Evolutionary conservation across 2,888 invertebrate species (phyloP).

Genomic region (Cephus spinipes): DNA sequence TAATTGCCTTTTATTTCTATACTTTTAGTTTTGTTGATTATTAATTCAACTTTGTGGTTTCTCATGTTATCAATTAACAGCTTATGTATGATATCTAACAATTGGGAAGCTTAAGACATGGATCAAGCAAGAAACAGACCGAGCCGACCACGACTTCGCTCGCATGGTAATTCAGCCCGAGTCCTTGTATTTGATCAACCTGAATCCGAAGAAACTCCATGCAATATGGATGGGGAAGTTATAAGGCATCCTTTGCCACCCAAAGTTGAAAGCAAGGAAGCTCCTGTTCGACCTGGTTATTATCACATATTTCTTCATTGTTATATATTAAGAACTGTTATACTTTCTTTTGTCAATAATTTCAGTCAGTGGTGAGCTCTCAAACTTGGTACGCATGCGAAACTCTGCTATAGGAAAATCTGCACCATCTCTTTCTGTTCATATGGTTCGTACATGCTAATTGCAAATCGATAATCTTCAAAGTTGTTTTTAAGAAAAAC

Average conservation of each 20-base stretch:
- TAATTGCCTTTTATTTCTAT: neutral
- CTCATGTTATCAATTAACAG: neutral
- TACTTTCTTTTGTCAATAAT: conserved; percentile 20
- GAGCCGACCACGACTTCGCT: conserved; percentile 61
- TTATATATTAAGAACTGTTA: conserved; percentile 1
- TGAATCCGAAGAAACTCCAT: conserved; percentile 69
- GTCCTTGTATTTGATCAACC: conserved; percentile 83
- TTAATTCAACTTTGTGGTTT: neutral
- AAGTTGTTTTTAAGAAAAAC: neutral
- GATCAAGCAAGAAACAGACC: conserved; percentile 61
- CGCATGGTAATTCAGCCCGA: conserved; percentile 75
- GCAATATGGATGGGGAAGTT: conserved; percentile 42
- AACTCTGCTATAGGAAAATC: conserved; percentile 92
- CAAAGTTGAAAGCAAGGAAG: conserved; percentile 60
- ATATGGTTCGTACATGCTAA: conserved; percentile 71
- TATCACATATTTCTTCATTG: neutral
- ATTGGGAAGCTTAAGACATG: conserved; percentile 38
- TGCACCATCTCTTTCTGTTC: conserved; percentile 88
- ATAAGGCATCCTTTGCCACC: conserved; percentile 40
- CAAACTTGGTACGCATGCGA: conserved; percentile 89
- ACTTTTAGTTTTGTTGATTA: neutral
- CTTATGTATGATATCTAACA: neutral
- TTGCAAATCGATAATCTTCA: neutral
- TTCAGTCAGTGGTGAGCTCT: conserved; percentile 67
- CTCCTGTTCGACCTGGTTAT: conserved; percentile 57